Evolutionary conservation across 2,113 vertebrate genomes (phyloP), one percentile per base, ranked within the genome.

Genomic region (Casuarius casuarius): DNA sequence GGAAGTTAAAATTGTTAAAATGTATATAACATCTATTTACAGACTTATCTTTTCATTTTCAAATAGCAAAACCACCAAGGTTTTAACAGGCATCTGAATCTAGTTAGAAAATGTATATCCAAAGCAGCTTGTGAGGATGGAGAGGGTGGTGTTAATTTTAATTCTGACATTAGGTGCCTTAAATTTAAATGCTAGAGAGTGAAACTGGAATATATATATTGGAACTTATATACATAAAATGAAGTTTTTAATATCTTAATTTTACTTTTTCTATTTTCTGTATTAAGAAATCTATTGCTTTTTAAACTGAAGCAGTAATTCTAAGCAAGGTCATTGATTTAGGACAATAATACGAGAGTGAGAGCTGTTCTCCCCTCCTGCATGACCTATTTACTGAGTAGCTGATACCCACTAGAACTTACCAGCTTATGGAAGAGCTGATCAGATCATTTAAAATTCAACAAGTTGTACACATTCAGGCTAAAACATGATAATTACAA

Each of bases 341-440:
- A 12, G 54, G 3, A 0, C 46, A 7, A 0, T 28, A 35, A 25
- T 11, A 5, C 1, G 4, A 12, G 44, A 12, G 38, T 2, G 21
- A 3, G 51, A 75, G 78, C 49, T 76, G 73, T 33, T 73, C 76
- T 38, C 11, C 78, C 1, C 84, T 91, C 33, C 76, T 44, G 40
- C 56, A 10, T 95, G 97, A 87, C 92, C 96, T 87, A 26, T 65
- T 97, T 97, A 6, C 65, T 9, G 18, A n/a, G 65, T 35, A 58
- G 59, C 90, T 70, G 90, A 52, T 35, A 23, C 74, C 23, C 33
- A 2, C 52, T 72, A 66, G 42, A 46, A 22, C 87, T 42, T n/a
- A 2, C 10, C 7, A 22, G 56, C 33, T 33, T 35, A 1, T 4
- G 12, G 83, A 54, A 31, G 44, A 46, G 84, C 83, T 77, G 44